Evolutionary conservation across 2,113 vertebrate species (phyloP).

Genomic region (Myiopsitta monachus): DNA sequence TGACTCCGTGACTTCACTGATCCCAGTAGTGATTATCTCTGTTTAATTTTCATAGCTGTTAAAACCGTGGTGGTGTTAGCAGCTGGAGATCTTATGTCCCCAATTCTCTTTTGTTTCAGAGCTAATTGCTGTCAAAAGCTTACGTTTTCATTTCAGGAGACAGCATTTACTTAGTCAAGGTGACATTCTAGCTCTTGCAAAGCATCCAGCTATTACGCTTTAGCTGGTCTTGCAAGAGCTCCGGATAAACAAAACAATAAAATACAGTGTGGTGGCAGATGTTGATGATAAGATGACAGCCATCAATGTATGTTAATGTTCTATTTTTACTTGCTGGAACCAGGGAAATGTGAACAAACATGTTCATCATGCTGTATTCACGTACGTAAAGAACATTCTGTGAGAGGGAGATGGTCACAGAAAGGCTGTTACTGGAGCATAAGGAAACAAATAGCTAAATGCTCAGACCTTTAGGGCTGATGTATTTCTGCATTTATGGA

Average conservation of each 20-base stretch:
- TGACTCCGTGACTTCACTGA: neutral
- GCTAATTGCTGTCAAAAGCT: constrained; percentile 31
- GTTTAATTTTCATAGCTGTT: constrained; percentile 29
- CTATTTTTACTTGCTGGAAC: neutral
- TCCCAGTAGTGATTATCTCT: neutral
- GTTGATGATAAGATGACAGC: neutral
- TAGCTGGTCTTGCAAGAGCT: neutral
- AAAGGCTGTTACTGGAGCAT: neutral
- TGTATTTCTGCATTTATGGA: neutral
- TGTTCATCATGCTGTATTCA: neutral
- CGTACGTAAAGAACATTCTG: neutral
- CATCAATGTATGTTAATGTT: neutral
- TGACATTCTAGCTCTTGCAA: constrained; percentile 19
- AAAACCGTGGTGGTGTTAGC: neutral
- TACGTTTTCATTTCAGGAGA: neutral
- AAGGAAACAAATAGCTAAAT: neutral
- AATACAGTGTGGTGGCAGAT: constrained; percentile 13
- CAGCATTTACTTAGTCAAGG: neutral
- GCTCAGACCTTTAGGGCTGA: neutral
- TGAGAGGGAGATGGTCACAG: neutral
- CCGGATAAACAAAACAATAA: constrained; percentile 47
- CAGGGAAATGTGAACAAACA: neutral
- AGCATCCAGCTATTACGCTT: neutral
- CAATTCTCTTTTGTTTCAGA: neutral
- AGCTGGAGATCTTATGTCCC: constrained; percentile 13